phyloP scores from a whole-genome alignment of 2,797 vertebrate species.

The Phaenicophaeus curvirostris region DNA sequence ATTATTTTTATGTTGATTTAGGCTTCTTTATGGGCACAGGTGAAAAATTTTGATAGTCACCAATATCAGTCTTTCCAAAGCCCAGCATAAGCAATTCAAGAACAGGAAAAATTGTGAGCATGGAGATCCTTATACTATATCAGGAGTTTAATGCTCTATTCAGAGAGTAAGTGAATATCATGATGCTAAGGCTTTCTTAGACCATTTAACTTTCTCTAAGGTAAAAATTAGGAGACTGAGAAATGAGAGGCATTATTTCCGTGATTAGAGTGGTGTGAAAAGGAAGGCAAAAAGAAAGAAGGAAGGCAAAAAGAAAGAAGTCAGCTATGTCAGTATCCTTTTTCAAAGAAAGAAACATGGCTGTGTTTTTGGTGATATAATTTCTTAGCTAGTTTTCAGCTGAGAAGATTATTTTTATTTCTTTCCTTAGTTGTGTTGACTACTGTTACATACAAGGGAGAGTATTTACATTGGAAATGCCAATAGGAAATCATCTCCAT shows the following conservation, averaged over 20 bases:
- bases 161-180: neutral
- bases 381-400: neutral
- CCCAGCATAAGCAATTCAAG: neutral
- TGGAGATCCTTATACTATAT: neutral
- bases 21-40: neutral
- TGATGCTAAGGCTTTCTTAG: neutral
- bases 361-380: neutral
- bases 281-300: neutral
- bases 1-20: neutral
- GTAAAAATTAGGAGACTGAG: neutral
- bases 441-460: neutral
- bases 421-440: neutral
- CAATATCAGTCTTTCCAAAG: neutral
- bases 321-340: too few relatives aligned
- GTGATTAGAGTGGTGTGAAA: neutral
- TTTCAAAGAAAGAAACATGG: neutral
- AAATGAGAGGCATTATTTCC: neutral
- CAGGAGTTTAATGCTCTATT: neutral
- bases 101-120: neutral
- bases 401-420: neutral
- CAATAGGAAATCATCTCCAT: neutral
- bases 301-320: neutral
- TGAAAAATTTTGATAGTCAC: neutral
- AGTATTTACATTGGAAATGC: neutral
- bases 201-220: neutral